Evolutionary conservation across 2,888 invertebrate genomes (phyloP), one percentile per base, ranked within the genome.

Genomic region (Pecten maximus): DNA sequence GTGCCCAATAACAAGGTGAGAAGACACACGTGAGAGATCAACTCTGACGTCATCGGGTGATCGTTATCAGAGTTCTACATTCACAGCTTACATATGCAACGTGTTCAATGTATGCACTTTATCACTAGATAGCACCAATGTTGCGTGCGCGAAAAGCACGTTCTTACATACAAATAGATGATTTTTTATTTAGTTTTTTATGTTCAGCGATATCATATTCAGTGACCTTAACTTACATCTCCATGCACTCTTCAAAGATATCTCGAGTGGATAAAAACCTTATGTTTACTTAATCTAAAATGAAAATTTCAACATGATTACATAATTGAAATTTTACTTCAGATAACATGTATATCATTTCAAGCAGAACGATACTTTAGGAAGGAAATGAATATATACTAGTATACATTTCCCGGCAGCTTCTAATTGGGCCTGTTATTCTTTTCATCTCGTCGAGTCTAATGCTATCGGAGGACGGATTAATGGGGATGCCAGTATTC

Each of bases 11-110:
- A 44, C 6, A 12, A 44, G 44, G 44, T 44, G 44, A 44, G 44
- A 44, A 44, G 74, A 28, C 28, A 35, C 74, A 28, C 74, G 74
- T 74, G 74, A 74, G 74, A 74, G 74, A 74, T 74, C 74, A 74
- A 35, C 74, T 28, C 28, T 74, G 74, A 74, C 74, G 74, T 74
- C 74, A 74, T 35, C 74, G 23, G 28, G 8, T 74, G 74, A 74
- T 74, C 35, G 35, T 74, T 74, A 74, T 74, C 74, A 10, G 28
- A 28, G 60, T 60, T 60, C 16, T n/a, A 60, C 60, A 60, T 60
- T 60, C 74, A 74, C 28, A 74, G 35, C 74, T 74, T 74, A 28
- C 35, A 35, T 28, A 1, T 6, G 74, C 74, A 74, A 74, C 23
- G 74, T 74, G 74, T 74, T 74, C 74, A 74, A 74, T 74, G 74